phyloP scores from a whole-genome alignment of 2,113 vertebrate genomes.

The Gasterosteus aculeatus region DNA sequence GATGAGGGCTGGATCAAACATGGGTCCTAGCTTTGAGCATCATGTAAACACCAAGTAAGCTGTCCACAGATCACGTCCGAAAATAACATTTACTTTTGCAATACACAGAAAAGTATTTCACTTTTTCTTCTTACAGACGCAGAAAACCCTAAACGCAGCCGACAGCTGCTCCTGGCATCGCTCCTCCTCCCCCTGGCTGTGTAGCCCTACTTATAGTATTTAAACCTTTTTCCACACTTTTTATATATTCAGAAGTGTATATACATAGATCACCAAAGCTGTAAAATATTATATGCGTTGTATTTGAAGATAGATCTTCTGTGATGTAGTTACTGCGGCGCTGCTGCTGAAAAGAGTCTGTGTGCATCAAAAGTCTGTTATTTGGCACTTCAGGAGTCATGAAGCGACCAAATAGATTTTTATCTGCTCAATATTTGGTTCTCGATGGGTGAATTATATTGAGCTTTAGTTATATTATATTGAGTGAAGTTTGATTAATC shows the following conservation, averaged over 20 bases:
- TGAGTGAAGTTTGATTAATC: constrained; percentile 10
- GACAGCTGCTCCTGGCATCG: constrained; percentile 8
- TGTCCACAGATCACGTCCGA: not conserved
- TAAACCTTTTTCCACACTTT: constrained; percentile 48
- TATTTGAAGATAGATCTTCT: constrained; percentile 35
- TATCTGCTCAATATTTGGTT: constrained; percentile 1
- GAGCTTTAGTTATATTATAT: not conserved
- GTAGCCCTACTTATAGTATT: constrained; percentile 61
- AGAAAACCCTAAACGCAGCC: constrained; percentile 84
- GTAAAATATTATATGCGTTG: constrained; percentile 47
- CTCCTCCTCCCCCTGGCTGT: constrained; percentile 51
- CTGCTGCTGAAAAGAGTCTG: constrained; percentile 22
- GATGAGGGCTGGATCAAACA: constrained; percentile 91
- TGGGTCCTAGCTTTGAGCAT: constrained; percentile 90
- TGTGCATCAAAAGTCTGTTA: constrained; percentile 26
- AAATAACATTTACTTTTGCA: not conserved
- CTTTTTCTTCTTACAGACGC: constrained; percentile 79
- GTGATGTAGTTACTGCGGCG: constrained; percentile 16
- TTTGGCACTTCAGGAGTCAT: constrained; percentile 25
- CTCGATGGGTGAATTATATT: constrained; percentile 6
- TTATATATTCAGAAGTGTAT: constrained; percentile 60
- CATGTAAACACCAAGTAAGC: constrained; percentile 91
- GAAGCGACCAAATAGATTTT: not conserved
- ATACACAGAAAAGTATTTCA: not conserved
- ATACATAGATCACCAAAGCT: constrained; percentile 64